Conservation (phyloP, 2,113 vertebrate species). For the Malurus cyaneus region DNA sequence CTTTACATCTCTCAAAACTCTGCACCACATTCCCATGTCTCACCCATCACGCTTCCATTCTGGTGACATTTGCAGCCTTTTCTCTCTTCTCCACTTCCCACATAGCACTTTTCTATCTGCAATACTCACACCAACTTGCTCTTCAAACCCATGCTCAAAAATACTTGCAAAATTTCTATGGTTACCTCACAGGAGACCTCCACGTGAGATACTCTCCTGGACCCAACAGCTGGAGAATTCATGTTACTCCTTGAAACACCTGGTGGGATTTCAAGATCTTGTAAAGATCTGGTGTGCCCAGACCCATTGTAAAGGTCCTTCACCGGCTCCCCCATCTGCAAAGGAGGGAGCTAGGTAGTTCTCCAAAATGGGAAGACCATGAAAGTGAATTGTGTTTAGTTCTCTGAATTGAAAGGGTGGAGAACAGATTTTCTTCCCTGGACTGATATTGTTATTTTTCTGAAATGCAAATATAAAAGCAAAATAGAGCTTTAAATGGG, state of each 20-base stretch:
- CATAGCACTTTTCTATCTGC: neutral
- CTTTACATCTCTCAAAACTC: neutral
- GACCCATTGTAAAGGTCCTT: neutral
- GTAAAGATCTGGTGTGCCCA: neutral
- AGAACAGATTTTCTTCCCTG: neutral
- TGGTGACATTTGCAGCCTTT: neutral
- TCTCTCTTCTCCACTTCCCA: neutral
- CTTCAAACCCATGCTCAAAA: neutral
- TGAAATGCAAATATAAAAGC: neutral
- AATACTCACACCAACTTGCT: neutral
- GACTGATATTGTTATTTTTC: neutral
- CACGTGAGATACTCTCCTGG: neutral
- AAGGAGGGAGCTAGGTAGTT: neutral
- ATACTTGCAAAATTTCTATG: rapidly evolving
- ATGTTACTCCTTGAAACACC: neutral
- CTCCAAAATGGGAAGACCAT: neutral
- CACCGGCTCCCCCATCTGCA: neutral
- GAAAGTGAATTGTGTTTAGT: neutral
- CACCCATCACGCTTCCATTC: neutral
- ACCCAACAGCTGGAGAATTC: neutral
- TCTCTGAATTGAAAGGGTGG: neutral
- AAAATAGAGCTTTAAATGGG: neutral
- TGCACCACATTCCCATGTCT: neutral
- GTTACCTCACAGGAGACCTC: neutral
- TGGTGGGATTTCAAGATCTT: neutral